phyloP scores from a whole-genome alignment of 2,888 invertebrate genomes.

The Melanargia galathea region DNA sequence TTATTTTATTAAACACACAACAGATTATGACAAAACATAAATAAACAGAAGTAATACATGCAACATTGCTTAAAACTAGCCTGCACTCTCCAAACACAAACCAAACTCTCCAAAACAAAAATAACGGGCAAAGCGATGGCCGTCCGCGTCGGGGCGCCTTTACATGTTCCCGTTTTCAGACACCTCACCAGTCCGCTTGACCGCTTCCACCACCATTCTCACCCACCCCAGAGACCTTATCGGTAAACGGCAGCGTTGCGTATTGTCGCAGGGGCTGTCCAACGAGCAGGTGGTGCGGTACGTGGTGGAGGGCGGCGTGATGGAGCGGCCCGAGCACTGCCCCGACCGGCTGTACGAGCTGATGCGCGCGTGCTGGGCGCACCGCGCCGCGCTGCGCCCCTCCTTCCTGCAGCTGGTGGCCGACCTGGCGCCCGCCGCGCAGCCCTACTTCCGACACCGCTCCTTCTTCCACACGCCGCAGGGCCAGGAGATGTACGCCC shows the following conservation, averaged over 20 bases:
- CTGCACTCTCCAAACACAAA: no score
- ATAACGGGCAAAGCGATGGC: no score
- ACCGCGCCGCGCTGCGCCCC: slow-evolving; percentile 89
- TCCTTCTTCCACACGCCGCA: slow-evolving; percentile 85
- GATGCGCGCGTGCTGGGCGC: slow-evolving; percentile 97
- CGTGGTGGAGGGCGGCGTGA: slow-evolving; percentile 94
- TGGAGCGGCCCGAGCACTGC: slow-evolving; percentile 98
- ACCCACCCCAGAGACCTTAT: no score
- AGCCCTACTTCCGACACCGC: slow-evolving; percentile 81
- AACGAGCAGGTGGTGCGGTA: slow-evolving; percentile 96
- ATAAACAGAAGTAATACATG: no score
- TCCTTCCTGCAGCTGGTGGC: slow-evolving; percentile 92
- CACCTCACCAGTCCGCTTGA: no score
- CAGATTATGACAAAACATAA: no score
- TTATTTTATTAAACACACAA: no score
- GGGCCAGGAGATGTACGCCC: slow-evolving; percentile 80
- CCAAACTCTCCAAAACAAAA: no score
- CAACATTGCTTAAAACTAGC: no score
- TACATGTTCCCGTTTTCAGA: no score
- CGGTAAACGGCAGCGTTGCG: neutral
- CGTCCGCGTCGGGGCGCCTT: no score
- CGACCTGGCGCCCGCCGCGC: slow-evolving; percentile 86
- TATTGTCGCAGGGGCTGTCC: slow-evolving; percentile 84
- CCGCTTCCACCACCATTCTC: no score
- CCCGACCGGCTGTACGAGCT: slow-evolving; percentile 94